Evolutionary conservation across 1,140 invertebrate species (phyloP).

Genomic region (Dendrolimus kikuchii): DNA sequence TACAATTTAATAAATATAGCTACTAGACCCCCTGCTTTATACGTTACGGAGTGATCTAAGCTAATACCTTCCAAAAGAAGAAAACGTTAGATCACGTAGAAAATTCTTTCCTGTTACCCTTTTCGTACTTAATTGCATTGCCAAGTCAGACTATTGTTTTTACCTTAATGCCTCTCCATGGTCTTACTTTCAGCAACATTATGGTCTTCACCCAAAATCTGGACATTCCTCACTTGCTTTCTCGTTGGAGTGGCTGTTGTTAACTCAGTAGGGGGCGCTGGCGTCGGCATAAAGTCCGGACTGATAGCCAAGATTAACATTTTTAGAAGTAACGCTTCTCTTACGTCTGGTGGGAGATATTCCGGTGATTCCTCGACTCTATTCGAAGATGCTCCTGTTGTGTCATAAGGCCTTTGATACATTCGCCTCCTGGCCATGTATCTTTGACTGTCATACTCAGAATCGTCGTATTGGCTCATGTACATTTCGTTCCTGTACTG

Average conservation of each 20-base stretch:
- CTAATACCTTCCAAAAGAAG: too few species aligned
- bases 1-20: background rate
- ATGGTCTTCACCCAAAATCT: slow-evolving; percentile 74
- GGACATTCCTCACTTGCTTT: slow-evolving; percentile 74
- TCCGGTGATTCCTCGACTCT: slow-evolving; percentile 74
- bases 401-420: slow-evolving; percentile 63
- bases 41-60: too few species aligned
- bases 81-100: too few species aligned
- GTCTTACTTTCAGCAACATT: slow-evolving; percentile 29
- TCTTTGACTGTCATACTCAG: slow-evolving; percentile 44
- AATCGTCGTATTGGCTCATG: slow-evolving; percentile 49
- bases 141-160: background rate
- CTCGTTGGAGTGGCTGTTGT: slow-evolving; percentile 58
- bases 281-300: slow-evolving; percentile 71
- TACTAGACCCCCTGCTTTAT: too few species aligned
- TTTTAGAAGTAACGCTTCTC: slow-evolving; percentile 78
- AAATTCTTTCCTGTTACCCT: too few species aligned
- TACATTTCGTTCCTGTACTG: slow-evolving; percentile 53
- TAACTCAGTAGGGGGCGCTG: slow-evolving; percentile 42
- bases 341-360: slow-evolving; percentile 76
- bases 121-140: too few species aligned
- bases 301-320: slow-evolving; percentile 81
- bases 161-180: slow-evolving; percentile 35
- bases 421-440: slow-evolving; percentile 53
- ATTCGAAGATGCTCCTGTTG: slow-evolving; percentile 54